Evolutionary conservation across 2,113 vertebrate genomes (phyloP).

Genomic region (Dasyprocta punctata): DNA sequence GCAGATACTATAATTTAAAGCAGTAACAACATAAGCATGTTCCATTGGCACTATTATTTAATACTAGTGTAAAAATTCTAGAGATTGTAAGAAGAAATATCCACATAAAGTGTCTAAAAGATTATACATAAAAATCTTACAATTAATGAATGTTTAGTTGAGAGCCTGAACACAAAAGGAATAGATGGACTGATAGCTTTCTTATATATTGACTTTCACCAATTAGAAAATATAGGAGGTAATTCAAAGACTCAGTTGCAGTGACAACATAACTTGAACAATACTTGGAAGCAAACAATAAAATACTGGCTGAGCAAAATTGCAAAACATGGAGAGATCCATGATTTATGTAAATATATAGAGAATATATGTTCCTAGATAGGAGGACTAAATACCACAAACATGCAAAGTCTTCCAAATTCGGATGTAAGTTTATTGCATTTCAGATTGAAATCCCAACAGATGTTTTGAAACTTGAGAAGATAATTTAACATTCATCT

Average conservation of each 20-base stretch:
- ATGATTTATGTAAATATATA: conserved; percentile 48
- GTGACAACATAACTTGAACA: not conserved
- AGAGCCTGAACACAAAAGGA: not conserved
- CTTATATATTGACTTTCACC: not conserved
- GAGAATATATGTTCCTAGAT: conserved; percentile 64
- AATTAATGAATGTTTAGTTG: conserved; percentile 8
- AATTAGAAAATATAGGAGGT: not conserved
- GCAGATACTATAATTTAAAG: not conserved
- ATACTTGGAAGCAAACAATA: conserved; percentile 35
- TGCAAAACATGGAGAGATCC: conserved; percentile 46
- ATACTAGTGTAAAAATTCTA: not conserved
- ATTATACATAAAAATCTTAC: not conserved
- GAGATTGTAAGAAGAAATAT: not conserved
- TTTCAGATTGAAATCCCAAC: conserved; percentile 56
- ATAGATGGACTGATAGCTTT: not conserved
- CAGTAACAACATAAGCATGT: not conserved
- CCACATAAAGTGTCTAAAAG: not conserved
- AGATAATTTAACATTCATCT: conserved; percentile 69
- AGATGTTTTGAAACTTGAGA: conserved; percentile 56
- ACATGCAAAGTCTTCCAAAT: conserved; percentile 50
- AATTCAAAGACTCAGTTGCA: not conserved
- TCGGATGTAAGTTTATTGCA: conserved; percentile 61
- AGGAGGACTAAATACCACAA: conserved; percentile 60
- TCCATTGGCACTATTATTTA: not conserved
- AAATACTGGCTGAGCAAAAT: conserved; percentile 13